These are phyloP conservation scores for Etheostoma spectabile DNA, from an alignment of 2,113 vertebrate genomes.

Conservation along the genomic window DNA sequence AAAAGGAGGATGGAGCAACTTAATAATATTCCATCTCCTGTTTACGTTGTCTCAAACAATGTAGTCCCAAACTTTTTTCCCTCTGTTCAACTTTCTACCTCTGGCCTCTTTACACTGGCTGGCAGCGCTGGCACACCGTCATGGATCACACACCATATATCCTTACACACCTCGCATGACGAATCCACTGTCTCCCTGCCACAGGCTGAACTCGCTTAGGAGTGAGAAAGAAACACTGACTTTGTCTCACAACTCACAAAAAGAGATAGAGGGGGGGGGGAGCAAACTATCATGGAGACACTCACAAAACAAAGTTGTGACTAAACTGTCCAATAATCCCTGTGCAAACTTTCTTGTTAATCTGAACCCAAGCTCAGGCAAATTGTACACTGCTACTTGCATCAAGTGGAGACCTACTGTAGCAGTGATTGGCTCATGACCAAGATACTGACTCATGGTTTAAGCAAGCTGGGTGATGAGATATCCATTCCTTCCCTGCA, in stretches of 20 bases:
- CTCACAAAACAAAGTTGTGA: not conserved
- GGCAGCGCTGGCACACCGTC: slow-evolving; percentile 54
- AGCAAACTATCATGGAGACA: not conserved
- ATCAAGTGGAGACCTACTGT: slow-evolving; percentile 45
- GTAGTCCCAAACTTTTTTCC: slow-evolving; percentile 57
- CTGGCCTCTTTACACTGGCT: slow-evolving; percentile 57
- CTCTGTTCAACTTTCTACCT: slow-evolving; percentile 61
- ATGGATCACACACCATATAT: slow-evolving; percentile 74
- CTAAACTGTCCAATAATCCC: slow-evolving; percentile 18
- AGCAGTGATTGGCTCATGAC: slow-evolving; percentile 50
- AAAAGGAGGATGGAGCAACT: slow-evolving; percentile 41
- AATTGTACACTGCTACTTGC: slow-evolving; percentile 44
- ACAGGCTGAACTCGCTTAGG: slow-evolving; percentile 54
- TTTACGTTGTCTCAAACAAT: slow-evolving; percentile 31
- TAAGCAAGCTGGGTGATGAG: slow-evolving; percentile 62
- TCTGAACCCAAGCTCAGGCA: slow-evolving; percentile 27
- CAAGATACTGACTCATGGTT: slow-evolving; percentile 65
- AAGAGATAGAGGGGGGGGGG: not conserved
- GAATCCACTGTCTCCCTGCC: slow-evolving; percentile 59
- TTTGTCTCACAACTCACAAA: slow-evolving; percentile 46
- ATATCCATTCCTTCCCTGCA: slow-evolving; percentile 66
- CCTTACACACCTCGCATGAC: slow-evolving; percentile 73
- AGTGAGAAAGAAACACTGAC: slow-evolving; percentile 33
- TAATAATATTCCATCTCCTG: slow-evolving; percentile 40
- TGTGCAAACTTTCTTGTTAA: slow-evolving; percentile 5